Conservation (phyloP, 2,113 vertebrate genomes). For the Sebastes schlegelii region DNA sequence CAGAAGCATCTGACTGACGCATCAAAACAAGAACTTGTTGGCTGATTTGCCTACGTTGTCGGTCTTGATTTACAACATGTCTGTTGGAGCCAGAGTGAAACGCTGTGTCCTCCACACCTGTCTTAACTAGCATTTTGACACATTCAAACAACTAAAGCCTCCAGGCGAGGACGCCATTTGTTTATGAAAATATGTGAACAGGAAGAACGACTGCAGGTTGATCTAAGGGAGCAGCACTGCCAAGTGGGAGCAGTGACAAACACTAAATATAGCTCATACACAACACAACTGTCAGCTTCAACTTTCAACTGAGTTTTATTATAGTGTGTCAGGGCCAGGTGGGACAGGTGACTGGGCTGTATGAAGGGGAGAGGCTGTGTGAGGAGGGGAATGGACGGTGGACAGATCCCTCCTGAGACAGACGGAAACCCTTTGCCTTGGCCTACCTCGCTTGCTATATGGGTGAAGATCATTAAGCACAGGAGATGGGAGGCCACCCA, state of each 20-base stretch:
- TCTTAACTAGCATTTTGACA: not conserved
- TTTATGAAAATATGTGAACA: conserved; percentile 38
- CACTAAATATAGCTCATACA: conserved; percentile 4
- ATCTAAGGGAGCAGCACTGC: not conserved
- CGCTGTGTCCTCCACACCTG: conserved; percentile 1
- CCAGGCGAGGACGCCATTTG: conserved; percentile 23
- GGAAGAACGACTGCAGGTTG: conserved; percentile 17
- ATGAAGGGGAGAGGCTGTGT: not conserved
- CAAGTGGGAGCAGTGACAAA: conserved; percentile 17
- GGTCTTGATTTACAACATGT: conserved; percentile 10
- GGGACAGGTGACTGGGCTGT: conserved; percentile 50
- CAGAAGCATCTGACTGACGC: conserved; percentile 31
- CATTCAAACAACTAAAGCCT: conserved; percentile 3
- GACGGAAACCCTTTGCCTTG: conserved; percentile 22
- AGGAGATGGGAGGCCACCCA: conserved; percentile 61
- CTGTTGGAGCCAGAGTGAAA: not conserved
- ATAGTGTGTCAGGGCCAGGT: conserved; percentile 64
- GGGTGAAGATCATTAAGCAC: conserved; percentile 65
- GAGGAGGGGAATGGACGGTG: not conserved
- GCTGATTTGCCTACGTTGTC: not conserved
- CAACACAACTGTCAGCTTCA: conserved; percentile 11
- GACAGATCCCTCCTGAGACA: conserved; percentile 42
- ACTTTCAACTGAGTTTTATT: conserved; percentile 41
- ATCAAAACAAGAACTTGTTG: conserved; percentile 24
- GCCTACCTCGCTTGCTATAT: conserved; percentile 13